Evolutionary conservation across 2,113 vertebrate genomes (phyloP).

Genomic region (Leucopternis melanops): DNA sequence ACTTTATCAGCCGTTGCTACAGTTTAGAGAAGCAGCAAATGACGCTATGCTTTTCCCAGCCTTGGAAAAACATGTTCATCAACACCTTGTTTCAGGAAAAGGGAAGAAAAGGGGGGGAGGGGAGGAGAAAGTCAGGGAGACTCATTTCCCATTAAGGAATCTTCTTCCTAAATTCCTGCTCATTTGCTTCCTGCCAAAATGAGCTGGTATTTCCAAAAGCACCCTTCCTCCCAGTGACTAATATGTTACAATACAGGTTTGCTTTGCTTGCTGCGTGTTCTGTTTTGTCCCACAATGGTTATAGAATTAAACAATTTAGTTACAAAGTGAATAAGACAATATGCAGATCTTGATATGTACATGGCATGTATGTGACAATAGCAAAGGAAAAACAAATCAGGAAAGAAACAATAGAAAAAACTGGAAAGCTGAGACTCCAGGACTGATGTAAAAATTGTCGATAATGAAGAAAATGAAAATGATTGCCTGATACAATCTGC

Average conservation of each 20-base stretch:
- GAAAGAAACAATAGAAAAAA: background rate
- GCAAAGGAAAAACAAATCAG: background rate
- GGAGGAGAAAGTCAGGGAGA: background rate
- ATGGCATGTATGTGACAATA: background rate
- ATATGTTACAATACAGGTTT: background rate
- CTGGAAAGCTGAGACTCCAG: background rate
- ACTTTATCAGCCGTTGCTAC: background rate
- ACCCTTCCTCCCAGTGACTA: conserved; percentile 12
- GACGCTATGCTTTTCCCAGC: background rate
- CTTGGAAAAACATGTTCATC: conserved; percentile 9
- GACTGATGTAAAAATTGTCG: background rate
- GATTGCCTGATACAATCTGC: background rate
- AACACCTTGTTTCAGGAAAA: background rate
- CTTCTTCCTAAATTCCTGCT: background rate
- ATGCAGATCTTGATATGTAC: background rate
- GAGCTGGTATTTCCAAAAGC: conserved; percentile 9
- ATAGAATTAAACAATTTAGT: background rate
- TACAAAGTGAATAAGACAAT: background rate
- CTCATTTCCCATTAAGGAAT: background rate
- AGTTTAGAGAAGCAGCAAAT: background rate
- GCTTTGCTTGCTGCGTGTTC: background rate
- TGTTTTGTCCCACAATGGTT: background rate
- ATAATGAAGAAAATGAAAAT: background rate
- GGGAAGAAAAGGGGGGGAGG: background rate
- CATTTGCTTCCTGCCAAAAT: background rate